These are phyloP conservation scores for Achatina immaculata DNA, from an alignment of 1,140 invertebrate species.

Conservation along the genomic window DNA sequence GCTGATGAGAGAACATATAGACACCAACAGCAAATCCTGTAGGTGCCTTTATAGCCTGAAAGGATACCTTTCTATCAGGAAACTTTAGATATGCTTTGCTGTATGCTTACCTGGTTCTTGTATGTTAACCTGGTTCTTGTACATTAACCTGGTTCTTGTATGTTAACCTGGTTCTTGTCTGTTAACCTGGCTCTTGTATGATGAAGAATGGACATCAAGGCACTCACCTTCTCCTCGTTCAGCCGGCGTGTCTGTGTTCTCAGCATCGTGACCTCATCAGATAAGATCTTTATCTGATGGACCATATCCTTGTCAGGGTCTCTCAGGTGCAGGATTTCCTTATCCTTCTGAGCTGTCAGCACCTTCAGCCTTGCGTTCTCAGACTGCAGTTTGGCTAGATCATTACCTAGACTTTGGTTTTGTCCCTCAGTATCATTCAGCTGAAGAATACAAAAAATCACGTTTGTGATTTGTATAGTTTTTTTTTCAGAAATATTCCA, in stretches of 20 bases:
- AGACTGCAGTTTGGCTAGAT: conserved; percentile 19
- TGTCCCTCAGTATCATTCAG: background rate
- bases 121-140: too few relatives aligned
- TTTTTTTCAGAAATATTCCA: background rate
- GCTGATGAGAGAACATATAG: too few relatives aligned
- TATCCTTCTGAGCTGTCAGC: conserved; percentile 23
- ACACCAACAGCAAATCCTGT: too few relatives aligned
- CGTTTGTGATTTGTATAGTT: too few relatives aligned
- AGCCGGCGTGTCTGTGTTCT: conserved; percentile 32
- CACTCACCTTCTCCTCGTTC: conserved; percentile 34
- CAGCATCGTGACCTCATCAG: conserved; percentile 32
- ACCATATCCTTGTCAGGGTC: conserved; percentile 38
- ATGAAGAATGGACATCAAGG: too few relatives aligned
- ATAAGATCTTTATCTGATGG: conserved; percentile 10
- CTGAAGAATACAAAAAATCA: background rate
- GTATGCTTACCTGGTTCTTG: too few relatives aligned
- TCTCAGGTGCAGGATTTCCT: conserved; percentile 33
- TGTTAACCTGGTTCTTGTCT: too few relatives aligned
- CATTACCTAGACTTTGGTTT: background rate
- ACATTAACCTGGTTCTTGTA: too few relatives aligned
- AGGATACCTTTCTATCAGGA: too few relatives aligned
- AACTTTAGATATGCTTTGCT: too few relatives aligned
- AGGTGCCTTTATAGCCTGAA: too few relatives aligned
- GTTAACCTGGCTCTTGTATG: too few relatives aligned
- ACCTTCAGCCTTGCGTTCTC: conserved; percentile 32